A percentile compares a stretch with the other conserved stretches of the same genome.
These are phyloP conservation scores for Pelagia noctiluca DNA, from an alignment of 30 jellyfish, hydroid and myxozoan species.

Conservation along the genomic window DNA sequence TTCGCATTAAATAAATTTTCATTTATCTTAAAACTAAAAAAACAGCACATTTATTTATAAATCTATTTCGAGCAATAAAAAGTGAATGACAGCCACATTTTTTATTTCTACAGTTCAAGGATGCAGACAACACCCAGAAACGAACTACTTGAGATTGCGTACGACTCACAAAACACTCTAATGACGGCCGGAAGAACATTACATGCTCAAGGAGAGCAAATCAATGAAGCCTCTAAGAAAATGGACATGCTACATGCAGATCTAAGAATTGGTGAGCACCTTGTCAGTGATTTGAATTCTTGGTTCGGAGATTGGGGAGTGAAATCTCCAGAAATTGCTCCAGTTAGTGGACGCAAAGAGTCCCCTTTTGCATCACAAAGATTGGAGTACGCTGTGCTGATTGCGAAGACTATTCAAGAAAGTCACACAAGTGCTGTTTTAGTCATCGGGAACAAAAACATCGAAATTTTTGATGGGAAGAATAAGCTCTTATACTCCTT, in stretches of 20 bases:
- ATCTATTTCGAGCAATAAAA: too few relatives aligned
- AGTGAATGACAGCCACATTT: too few relatives aligned
- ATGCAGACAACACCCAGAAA: conserved; percentile 6
- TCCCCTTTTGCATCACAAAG: neutral
- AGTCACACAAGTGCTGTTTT: conserved; percentile 69
- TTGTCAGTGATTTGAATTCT: conserved; percentile 81
- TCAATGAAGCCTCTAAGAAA: conserved; percentile 43
- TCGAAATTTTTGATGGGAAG: conserved; percentile 47
- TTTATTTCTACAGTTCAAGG: neutral
- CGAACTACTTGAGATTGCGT: conserved; percentile 76
- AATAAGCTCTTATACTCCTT: conserved; percentile 34
- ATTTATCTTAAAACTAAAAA: too few relatives aligned
- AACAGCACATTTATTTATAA: too few relatives aligned
- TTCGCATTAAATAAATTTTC: too few relatives aligned
- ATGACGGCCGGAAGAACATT: conserved; percentile 69
- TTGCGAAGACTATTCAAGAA: conserved; percentile 71
- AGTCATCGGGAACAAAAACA: conserved; percentile 29
- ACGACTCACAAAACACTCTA: conserved; percentile 73
- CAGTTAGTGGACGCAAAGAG: conserved; percentile 24
- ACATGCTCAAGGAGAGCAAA: conserved; percentile 91
- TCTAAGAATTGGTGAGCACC: conserved; percentile 69
- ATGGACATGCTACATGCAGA: conserved; percentile 76
- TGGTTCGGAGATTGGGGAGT: conserved; percentile 90
- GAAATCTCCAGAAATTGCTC: neutral
- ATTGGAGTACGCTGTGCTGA: conserved; percentile 39